Conservation (phyloP, 2,113 vertebrate species). For the Equus quagga region DNA sequence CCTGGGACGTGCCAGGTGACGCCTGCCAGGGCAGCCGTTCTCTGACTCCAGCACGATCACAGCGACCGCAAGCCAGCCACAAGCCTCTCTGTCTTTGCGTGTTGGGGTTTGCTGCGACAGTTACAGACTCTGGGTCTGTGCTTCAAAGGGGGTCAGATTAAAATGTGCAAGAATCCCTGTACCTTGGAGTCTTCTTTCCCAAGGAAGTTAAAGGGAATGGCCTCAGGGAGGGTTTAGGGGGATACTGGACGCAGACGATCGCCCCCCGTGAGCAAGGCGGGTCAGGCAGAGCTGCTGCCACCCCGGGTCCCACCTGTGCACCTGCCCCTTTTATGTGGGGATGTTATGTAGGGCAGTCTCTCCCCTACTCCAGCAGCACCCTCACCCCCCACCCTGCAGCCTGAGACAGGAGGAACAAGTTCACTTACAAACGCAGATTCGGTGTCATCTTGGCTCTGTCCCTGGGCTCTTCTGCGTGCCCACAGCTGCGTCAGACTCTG, state of each 20-base stretch:
- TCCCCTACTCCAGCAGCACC: background rate
- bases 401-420: background rate
- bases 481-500: accelerated
- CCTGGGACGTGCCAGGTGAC: background rate
- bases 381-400: background rate
- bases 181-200: background rate
- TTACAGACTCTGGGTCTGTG: background rate
- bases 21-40: background rate
- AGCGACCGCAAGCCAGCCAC: constrained; percentile 48
- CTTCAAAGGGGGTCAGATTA: background rate
- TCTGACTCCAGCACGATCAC: constrained; percentile 12
- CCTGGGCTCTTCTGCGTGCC: background rate
- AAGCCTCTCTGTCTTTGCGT: constrained; percentile 3
- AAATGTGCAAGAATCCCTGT: background rate
- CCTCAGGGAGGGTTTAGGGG: background rate
- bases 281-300: background rate
- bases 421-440: background rate
- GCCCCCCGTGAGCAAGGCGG: background rate
- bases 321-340: constrained; percentile 74
- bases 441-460: accelerated
- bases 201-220: background rate
- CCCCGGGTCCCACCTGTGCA: background rate
- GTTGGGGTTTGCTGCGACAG: background rate
- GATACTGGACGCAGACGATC: background rate
- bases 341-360: constrained; percentile 28